These are phyloP conservation scores for Phortica magna DNA, from an alignment of 2,888 invertebrate species.

Conservation along the genomic window DNA sequence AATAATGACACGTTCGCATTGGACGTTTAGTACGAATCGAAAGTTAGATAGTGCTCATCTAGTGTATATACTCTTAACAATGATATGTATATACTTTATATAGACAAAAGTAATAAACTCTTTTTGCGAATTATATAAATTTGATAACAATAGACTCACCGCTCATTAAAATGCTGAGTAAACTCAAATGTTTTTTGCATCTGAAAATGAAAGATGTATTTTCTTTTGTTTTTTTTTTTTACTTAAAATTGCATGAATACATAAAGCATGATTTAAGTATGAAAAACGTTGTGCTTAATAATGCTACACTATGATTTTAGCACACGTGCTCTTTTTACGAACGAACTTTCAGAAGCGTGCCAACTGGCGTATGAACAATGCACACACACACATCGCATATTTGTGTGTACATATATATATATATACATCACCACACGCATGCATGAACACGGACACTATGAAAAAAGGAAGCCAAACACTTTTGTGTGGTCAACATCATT, in stretches of 20 bases:
- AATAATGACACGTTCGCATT: too few species aligned
- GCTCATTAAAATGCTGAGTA: too few species aligned
- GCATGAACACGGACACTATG: slow-evolving; percentile 7
- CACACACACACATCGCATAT: neutral
- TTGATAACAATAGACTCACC: too few species aligned
- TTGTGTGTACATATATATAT: neutral
- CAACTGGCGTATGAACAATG: neutral
- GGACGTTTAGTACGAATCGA: too few species aligned
- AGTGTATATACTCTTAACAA: too few species aligned
- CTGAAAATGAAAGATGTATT: too few species aligned
- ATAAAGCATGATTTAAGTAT: neutral
- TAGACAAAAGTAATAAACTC: too few species aligned
- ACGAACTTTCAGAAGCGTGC: neutral
- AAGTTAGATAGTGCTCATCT: too few species aligned
- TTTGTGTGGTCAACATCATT: slow-evolving; percentile 19
- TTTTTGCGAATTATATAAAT: too few species aligned
- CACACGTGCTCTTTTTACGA: neutral
- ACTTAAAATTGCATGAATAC: neutral
- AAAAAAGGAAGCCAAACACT: neutral
- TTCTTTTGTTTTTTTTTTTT: too few species aligned
- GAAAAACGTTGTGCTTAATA: neutral
- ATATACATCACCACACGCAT: neutral
- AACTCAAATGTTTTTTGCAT: too few species aligned
- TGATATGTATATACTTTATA: too few species aligned
- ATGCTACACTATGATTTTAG: neutral